Evolutionary conservation across 1,140 invertebrate genomes (phyloP), one percentile per base, ranked within the genome.

Genomic region (Zaprionus capensis): DNA sequence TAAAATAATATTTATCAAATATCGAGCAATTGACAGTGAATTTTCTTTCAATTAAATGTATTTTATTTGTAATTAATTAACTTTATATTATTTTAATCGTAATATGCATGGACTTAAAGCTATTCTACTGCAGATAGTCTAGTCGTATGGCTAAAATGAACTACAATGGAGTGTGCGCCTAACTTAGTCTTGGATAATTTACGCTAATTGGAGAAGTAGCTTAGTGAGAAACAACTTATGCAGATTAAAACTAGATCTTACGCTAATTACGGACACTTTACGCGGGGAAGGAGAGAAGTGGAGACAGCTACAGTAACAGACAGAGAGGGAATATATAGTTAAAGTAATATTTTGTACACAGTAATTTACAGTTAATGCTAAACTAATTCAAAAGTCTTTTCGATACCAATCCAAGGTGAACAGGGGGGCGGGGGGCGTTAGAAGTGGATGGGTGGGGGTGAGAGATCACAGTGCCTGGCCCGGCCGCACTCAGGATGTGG

Each of bases 401-500:
- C 71, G 79, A 84, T 90, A 75, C 69, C 55, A 76, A 76, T 85
- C 66, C 81, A 78, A 69, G 68, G 70, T 63, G 46, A 38, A 22
- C 46, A 5, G 1, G 20, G n/a, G 9, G 31, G 31, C 31, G 17
- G 20, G 46, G 20, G 17, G 46, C 28, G 59, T 28, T 34, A 38
- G 51, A 36, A 14, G 31, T 53, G 41, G 41, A n/a, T 46, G 41
- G 41, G 41, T n/a, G 31, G 58, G 61, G 41, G 28, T 53, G 62
- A 67, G 77, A 88, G 81, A 90, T 90, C 84, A 88, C 71, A 73
- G 71, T 66, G 67, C 55, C 71, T 22, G 53, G 67, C 65, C 68
- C 17, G 53, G 22, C 26, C 15, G 44, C 51, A 61, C 62, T 75
- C 95, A 96, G 81, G 96, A 96, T n/a, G 96, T 96, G 3, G 96